Base-by-base conservation (phyloP, 2,888 invertebrate genomes). In the Prosopocoilus inquinatus region DNA sequence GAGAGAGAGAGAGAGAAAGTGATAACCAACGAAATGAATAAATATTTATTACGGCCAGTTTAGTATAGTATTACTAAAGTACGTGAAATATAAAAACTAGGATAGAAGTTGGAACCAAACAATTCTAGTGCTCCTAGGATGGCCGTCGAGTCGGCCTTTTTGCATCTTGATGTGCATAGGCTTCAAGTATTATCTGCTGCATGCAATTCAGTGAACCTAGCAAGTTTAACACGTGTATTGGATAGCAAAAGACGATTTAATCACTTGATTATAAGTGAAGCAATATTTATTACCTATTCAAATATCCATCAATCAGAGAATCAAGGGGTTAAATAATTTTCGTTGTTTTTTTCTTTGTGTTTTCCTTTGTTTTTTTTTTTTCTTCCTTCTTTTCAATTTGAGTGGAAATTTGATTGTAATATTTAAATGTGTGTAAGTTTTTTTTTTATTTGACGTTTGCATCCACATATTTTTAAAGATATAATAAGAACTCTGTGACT, bases 21-120 rank as follows among this genome's bases (percentile, higher is more conserved):
- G 52, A 48, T 57, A 64, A 68, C 67, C 68, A 64, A 68, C 67
- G 67, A 67, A 70, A 69, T 64, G 50, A 66, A 66, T 64, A 64
- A 57, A 52, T 55, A 63, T 54, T 63, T 62, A 66, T 69, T 67
- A 84, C 79, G 86, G 86, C 87, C 86, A 86, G 86, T 86, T 85
- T 83, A 83, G 82, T 77, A 80, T 83, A 84, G 83, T 83, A 83
- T 83, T 84, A 84, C 81, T 82, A 82, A 64, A 59, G 54, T 59
- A 69, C 66, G 64, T 66, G 74, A 76, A n/a, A 78, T 63, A 63
- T 59, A 59, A 28, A n/a, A 59, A 61, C 53, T 60, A 58, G 50
- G 67, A 72, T 70, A 74, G 71, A 72, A 72, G 71, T 74, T 75
- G 73, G 75, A 76, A 76, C 75, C 75, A 75, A 75, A 73, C 71